These are phyloP conservation scores for Atrichornis clamosus DNA, from an alignment of 2,113 vertebrate species.

Conservation along the genomic window DNA sequence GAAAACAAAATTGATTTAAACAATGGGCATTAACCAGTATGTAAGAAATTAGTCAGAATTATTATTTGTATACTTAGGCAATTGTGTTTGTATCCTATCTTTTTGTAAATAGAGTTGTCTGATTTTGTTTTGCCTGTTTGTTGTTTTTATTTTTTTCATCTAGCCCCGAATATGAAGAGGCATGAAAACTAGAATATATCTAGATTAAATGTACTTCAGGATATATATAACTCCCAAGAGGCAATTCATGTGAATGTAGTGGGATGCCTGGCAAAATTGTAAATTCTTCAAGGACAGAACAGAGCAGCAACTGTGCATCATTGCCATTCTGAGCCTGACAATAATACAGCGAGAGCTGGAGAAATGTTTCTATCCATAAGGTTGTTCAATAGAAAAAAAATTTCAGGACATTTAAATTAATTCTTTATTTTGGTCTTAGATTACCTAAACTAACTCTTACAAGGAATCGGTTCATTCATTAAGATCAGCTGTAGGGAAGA, in stretches of 20 bases:
- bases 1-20: not conserved
- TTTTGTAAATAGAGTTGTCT: not conserved
- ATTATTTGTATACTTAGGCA: not conserved
- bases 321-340: not conserved
- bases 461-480: not conserved
- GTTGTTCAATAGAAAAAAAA: not conserved
- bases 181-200: not conserved
- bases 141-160: not conserved
- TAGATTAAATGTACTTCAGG: not conserved
- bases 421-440: not conserved
- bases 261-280: not conserved
- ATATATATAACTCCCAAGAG: not conserved
- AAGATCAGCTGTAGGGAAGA: not conserved
- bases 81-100: not conserved
- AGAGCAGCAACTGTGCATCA: not conserved
- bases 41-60: not conserved
- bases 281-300: not conserved
- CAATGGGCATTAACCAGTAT: not conserved
- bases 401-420: not conserved
- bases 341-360: not conserved
- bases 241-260: not conserved
- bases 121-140: not conserved
- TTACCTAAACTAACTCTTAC: not conserved
- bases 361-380: not conserved
- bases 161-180: not conserved